Conservation (phyloP, 2,113 vertebrate genomes). For the Seriola aureovittata region DNA sequence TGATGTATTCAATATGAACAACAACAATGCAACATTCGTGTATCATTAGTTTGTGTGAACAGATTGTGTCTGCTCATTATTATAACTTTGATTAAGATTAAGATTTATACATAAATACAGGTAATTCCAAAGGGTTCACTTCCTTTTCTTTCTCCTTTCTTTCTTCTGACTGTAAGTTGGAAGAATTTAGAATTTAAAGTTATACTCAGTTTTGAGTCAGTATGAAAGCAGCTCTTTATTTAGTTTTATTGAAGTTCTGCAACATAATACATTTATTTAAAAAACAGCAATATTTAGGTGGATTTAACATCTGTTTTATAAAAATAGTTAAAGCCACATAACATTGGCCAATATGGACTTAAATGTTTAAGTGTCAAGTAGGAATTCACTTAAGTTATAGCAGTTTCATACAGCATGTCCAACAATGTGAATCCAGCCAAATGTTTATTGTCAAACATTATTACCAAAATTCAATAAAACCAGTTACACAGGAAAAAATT, state of each 20-base stretch:
- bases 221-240: not conserved
- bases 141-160: too few species aligned
- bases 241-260: not conserved
- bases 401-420: not conserved
- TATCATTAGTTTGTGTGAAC: too few species aligned
- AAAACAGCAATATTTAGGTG: not conserved
- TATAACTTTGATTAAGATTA: too few species aligned
- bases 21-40: too few species aligned
- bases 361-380: not conserved
- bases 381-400: not conserved
- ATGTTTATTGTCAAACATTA: not conserved
- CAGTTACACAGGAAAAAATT: not conserved
- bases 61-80: too few species aligned
- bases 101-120: too few species aligned
- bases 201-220: not conserved
- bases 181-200: not conserved
- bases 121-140: too few species aligned
- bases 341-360: not conserved
- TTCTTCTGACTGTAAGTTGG: not conserved
- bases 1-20: too few species aligned
- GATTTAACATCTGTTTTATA: not conserved
- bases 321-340: not conserved
- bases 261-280: not conserved
- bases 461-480: not conserved
- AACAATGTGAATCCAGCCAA: conserved; percentile 1